Conservation (phyloP, 2,113 vertebrate genomes). For the Scomber japonicus region DNA sequence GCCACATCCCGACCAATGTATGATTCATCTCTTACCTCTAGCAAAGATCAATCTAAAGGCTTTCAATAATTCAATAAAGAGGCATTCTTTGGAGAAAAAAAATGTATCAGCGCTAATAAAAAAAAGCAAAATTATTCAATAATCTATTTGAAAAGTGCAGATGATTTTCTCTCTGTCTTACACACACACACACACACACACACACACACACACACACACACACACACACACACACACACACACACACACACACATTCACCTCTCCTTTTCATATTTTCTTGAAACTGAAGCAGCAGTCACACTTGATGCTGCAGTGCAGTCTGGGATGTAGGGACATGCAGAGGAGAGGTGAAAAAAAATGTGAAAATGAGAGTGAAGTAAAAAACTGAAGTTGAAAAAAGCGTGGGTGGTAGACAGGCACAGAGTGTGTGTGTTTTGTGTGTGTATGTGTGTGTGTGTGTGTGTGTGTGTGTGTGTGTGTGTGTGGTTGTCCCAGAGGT, state of each 20-base stretch:
- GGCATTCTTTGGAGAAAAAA: conserved; percentile 11
- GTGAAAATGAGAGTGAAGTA: not conserved
- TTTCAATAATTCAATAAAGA: conserved; percentile 65
- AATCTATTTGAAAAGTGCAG: not conserved
- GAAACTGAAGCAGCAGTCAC: conserved; percentile 34
- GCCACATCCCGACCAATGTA: conserved; percentile 46
- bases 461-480: conserved; percentile 4
- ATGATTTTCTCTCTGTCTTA: not conserved
- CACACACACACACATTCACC: too few relatives aligned
- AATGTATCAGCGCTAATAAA: conserved; percentile 18
- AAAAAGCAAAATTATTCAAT: conserved; percentile 1
- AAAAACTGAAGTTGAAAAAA: not conserved
- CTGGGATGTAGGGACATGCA: conserved; percentile 27
- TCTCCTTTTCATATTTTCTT: conserved; percentile 17
- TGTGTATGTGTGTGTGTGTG: not conserved
- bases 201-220: too few relatives aligned
- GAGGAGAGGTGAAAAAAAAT: not conserved
- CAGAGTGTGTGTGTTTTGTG: too few relatives aligned
- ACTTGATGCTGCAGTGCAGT: conserved; percentile 51
- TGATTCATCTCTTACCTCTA: conserved; percentile 64
- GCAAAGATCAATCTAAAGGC: conserved; percentile 61
- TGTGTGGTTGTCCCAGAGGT: conserved; percentile 12
- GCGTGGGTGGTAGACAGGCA: too few relatives aligned
- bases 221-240: not conserved
- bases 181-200: not conserved